Conservation (phyloP, 2,888 invertebrate species). For the Melikaiella ostensackeni region DNA sequence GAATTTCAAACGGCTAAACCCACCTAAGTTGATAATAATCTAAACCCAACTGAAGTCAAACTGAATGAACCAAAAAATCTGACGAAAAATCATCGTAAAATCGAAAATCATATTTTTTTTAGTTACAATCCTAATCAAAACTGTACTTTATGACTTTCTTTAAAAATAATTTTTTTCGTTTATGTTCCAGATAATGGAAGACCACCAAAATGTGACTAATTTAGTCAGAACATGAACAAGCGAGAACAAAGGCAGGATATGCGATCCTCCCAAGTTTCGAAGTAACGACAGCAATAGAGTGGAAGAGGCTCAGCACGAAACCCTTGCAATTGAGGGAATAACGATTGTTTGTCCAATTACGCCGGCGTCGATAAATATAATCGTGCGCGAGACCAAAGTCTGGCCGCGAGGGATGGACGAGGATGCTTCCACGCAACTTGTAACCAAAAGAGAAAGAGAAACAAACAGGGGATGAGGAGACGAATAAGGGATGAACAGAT, state of each 20-base stretch:
- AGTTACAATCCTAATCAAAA: too few species aligned
- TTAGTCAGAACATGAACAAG: slow-evolving; percentile 17
- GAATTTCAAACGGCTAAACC: too few species aligned
- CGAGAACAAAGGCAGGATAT: slow-evolving; percentile 24
- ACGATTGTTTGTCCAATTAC: slow-evolving; percentile 51
- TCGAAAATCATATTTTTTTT: too few species aligned
- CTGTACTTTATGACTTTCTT: neutral
- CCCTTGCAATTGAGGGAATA: slow-evolving; percentile 36
- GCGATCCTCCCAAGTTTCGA: slow-evolving; percentile 24
- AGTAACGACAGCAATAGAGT: slow-evolving; percentile 10
- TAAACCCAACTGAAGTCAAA: too few species aligned
- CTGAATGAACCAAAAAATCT: too few species aligned
- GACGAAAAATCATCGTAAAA: too few species aligned
- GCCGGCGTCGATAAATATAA: slow-evolving; percentile 42
- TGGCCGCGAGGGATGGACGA: slow-evolving; percentile 35
- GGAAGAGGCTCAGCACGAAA: slow-evolving; percentile 32
- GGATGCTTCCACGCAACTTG: slow-evolving; percentile 15
- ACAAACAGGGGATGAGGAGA: slow-evolving; percentile 49
- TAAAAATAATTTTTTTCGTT: neutral
- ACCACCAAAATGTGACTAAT: slow-evolving; percentile 13
- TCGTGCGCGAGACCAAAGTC: slow-evolving; percentile 35
- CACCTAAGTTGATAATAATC: too few species aligned
- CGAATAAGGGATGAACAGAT: slow-evolving; percentile 30
- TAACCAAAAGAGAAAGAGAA: slow-evolving; percentile 41
- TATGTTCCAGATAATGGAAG: neutral